phyloP scores from a whole-genome alignment of 2,797 vertebrate species.

The Muscicapa striata region DNA sequence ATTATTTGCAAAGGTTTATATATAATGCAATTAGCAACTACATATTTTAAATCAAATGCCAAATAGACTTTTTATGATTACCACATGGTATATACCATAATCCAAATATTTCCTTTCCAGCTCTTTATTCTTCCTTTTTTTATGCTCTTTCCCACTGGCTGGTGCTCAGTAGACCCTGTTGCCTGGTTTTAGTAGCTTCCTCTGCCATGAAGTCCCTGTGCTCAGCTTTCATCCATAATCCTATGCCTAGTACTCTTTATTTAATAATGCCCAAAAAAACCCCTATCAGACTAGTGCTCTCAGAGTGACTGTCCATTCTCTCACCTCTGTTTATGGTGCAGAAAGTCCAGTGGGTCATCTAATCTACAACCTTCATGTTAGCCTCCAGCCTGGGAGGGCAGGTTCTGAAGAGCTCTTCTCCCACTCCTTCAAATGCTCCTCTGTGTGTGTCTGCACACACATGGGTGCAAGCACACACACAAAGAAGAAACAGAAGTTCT shows the following conservation, averaged over 20 bases:
- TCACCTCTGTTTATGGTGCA: neutral
- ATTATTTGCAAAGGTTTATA: neutral
- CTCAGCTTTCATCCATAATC: neutral
- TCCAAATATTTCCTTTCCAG: neutral
- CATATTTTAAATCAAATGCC: neutral
- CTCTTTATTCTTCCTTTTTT: neutral
- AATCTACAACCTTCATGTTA: too few relatives aligned
- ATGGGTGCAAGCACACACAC: rapidly evolving
- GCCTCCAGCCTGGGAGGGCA: neutral
- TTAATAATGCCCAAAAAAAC: neutral
- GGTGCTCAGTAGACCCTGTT: neutral
- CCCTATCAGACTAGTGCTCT: neutral
- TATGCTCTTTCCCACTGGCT: neutral
- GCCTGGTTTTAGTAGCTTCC: neutral
- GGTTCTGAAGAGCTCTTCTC: neutral
- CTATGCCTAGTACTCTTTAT: neutral
- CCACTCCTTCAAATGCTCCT: neutral
- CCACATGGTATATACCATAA: neutral
- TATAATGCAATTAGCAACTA: neutral
- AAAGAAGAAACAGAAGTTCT: neutral
- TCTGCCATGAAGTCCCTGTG: neutral
- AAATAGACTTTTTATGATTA: neutral
- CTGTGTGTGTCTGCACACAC: rapidly evolving
- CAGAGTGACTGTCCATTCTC: neutral
- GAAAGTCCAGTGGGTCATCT: neutral